phyloP scores from a whole-genome alignment of 2,888 invertebrate species.

The Lordiphosa andalusiaca region DNA sequence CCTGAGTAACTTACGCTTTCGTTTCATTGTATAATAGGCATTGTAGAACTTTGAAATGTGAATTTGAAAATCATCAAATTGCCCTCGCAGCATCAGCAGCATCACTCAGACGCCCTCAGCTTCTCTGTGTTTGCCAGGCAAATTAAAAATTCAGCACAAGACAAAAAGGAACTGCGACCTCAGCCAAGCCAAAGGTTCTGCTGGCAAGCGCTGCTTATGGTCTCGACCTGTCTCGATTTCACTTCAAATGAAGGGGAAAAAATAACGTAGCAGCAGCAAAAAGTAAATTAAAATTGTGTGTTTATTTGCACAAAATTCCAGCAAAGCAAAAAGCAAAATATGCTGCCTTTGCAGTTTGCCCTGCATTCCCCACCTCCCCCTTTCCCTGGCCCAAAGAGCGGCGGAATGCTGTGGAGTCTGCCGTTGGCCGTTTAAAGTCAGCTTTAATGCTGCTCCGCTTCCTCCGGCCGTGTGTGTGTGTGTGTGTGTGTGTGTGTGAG shows the following conservation, averaged over 20 bases:
- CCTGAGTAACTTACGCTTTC: no score
- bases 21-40: no score
- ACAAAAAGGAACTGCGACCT: conserved; percentile 54
- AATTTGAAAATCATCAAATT: no score
- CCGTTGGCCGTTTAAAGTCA: conserved; percentile 28
- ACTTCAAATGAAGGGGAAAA: conserved; percentile 57
- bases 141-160: conserved; percentile 71
- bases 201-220: conserved; percentile 55
- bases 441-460: conserved; percentile 27
- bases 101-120: conserved; percentile 20
- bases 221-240: conserved; percentile 71
- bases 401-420: neutral
- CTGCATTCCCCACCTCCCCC: neutral
- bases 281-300: conserved; percentile 74
- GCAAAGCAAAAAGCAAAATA: conserved; percentile 39
- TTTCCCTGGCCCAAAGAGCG: conserved; percentile 4
- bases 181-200: conserved; percentile 38
- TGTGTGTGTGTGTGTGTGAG: neutral
- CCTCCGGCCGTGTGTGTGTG: neutral
- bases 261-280: conserved; percentile 48
- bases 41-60: no score
- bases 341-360: conserved; percentile 39
- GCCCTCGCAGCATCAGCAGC: conserved; percentile 12
- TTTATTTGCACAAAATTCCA: conserved; percentile 65
- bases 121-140: conserved; percentile 55